These are phyloP conservation scores for Stichopus horrens DNA, from an alignment of 53 echinoderm and acorn worm genomes.

Conservation along the genomic window DNA sequence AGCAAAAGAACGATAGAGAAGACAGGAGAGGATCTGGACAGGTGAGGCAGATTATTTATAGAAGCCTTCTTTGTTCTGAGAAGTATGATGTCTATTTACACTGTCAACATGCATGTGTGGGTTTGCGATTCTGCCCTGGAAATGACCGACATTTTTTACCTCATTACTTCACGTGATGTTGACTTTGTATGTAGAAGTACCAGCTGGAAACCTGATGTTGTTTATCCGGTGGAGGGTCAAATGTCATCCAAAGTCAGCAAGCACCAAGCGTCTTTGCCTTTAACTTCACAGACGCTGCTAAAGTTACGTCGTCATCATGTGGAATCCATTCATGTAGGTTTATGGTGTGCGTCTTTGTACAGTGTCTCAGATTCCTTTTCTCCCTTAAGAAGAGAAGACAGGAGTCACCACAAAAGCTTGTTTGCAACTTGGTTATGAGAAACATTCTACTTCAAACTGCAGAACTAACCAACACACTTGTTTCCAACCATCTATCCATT, in stretches of 20 bases:
- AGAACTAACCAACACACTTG: too few relatives aligned
- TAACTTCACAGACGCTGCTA: background rate
- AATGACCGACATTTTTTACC: background rate
- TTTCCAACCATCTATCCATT: too few relatives aligned
- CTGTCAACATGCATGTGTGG: too few relatives aligned
- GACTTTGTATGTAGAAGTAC: background rate
- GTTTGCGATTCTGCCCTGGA: too few relatives aligned
- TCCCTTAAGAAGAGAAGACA: background rate
- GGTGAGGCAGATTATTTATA: background rate
- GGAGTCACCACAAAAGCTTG: too few relatives aligned
- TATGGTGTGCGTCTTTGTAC: background rate
- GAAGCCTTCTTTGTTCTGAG: background rate
- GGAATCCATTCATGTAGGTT: background rate
- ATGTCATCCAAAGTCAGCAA: constrained; percentile 8
- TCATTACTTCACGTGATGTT: background rate
- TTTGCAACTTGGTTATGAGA: too few relatives aligned
- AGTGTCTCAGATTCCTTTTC: background rate
- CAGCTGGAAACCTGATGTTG: background rate
- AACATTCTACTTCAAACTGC: too few relatives aligned
- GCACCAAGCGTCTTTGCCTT: background rate
- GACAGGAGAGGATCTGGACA: background rate
- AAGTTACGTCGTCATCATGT: background rate
- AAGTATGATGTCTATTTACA: background rate
- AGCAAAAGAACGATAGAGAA: background rate
- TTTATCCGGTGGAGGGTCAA: background rate